Evolutionary conservation across 92 coral and sea anemone species (phyloP).

Genomic region (Pocillopora grandis): DNA sequence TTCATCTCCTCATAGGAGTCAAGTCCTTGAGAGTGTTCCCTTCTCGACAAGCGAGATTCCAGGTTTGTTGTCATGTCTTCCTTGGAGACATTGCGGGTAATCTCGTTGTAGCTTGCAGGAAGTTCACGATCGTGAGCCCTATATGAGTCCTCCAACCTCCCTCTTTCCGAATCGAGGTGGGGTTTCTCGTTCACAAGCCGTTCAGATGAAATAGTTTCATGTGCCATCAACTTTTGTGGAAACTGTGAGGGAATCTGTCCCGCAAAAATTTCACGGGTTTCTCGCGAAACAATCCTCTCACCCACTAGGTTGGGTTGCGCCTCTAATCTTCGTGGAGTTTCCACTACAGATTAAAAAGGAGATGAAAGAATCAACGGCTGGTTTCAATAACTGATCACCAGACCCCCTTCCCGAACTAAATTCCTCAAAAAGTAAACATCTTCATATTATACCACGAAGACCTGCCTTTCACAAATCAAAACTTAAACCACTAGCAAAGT

Average conservation of each 20-base stretch:
- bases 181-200: slow-evolving; percentile 19
- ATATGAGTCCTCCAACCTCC: slow-evolving; percentile 1
- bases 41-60: background rate
- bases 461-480: too few relatives aligned
- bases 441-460: too few relatives aligned
- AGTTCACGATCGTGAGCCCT: slow-evolving; percentile 17
- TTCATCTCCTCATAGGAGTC: slow-evolving; percentile 22
- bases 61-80: background rate
- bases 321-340: slow-evolving; percentile 32
- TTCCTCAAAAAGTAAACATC: too few relatives aligned
- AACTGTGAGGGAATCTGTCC: slow-evolving; percentile 19
- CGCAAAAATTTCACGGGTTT: slow-evolving; percentile 21
- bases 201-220: slow-evolving; percentile 35
- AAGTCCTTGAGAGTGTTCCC: slow-evolving; percentile 10
- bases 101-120: slow-evolving; percentile 19
- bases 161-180: slow-evolving; percentile 7
- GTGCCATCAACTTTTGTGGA: slow-evolving; percentile 11
- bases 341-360: slow-evolving; percentile 16
- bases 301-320: slow-evolving; percentile 37
- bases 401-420: too few relatives aligned
- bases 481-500: background rate
- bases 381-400: too few relatives aligned
- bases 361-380: background rate
- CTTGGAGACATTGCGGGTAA: slow-evolving; percentile 6
- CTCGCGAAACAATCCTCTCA: slow-evolving; percentile 40